Evolutionary conservation across 2,113 vertebrate genomes (phyloP), one percentile per base, ranked within the genome.

Genomic region (Phyllopteryx taeniolatus): DNA sequence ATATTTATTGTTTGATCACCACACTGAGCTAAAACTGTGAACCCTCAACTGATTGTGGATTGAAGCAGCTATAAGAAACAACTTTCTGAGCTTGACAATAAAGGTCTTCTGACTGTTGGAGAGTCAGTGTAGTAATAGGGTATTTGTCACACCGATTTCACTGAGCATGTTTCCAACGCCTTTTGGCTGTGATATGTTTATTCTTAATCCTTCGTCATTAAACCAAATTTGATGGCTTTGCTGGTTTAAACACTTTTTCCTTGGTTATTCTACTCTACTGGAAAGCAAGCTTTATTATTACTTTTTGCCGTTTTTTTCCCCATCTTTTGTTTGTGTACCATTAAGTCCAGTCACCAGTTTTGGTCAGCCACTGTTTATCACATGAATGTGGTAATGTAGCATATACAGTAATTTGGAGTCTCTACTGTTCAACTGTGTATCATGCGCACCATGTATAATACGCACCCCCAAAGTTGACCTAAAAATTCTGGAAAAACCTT

Each of bases 1-100:
- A 46, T 33, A 56, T 84, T 89, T 84, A 81, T 76, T 62, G 27
- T 72, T 78, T 54, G 3, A 78, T 67, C 72, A 22, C 63, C 67
- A 49, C 17, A 70, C 73, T 83, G 74, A 77, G 69, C 70, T 31
- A 33, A 72, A 81, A 76, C 69, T 49, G 20, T 84, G 56, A 86
- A 82, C 77, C 79, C 39, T 71, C 67, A 80, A 66, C 69, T 77
- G 65, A 76, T 71, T 76, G 70, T 78, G 51, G n/a, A 74, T 66
- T 39, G 1, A 65, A 77, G 31, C 12, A 19, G 14, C 31, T 61
- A 11, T 4, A 71, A 57, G 39, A 47, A 35, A 35, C 22, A 71
- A 60, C 67, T 63, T 69, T 51, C 11, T 67, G 63, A 47, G 27
- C 62, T 43, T 74, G 53, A 57, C 43, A 20, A 8, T 39, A 11